Evolutionary conservation across 2,113 vertebrate species (phyloP).

Genomic region (Bufo bufo): DNA sequence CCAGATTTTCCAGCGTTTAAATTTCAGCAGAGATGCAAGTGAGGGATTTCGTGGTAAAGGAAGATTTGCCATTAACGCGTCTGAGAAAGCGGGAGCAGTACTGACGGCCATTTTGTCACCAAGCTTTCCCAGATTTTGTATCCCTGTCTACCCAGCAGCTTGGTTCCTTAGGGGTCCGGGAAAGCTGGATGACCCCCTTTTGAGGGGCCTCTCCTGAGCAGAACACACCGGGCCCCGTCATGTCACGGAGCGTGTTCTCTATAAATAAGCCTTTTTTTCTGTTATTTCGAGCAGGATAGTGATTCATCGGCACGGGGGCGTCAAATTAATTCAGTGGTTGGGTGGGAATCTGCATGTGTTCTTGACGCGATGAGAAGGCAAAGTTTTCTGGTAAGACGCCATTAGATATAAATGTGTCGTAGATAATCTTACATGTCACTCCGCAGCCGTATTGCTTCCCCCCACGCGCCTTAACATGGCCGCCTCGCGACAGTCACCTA

Average conservation of each 20-base stretch:
- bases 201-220: not conserved
- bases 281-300: conserved; percentile 36
- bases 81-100: not conserved
- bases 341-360: conserved; percentile 45
- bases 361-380: not conserved
- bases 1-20: too few species aligned
- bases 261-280: conserved; percentile 45
- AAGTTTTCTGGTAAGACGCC: conserved; percentile 26
- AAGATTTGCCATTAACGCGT: too few species aligned
- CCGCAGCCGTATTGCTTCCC: not conserved
- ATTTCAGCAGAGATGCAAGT: too few species aligned
- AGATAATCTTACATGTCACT: not conserved
- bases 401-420: not conserved
- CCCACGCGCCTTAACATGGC: not conserved
- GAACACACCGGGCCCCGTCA: not conserved
- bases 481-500: not conserved
- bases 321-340: conserved; percentile 48
- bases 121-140: not conserved
- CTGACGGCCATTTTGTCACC: too few species aligned
- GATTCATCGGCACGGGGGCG: conserved; percentile 51
- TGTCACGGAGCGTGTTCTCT: not conserved
- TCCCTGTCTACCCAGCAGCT: not conserved
- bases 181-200: not conserved
- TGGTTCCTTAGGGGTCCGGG: not conserved
- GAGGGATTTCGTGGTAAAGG: too few species aligned